Base-by-base conservation (phyloP, 2,113 vertebrate species). In the Vimba vimba region DNA sequence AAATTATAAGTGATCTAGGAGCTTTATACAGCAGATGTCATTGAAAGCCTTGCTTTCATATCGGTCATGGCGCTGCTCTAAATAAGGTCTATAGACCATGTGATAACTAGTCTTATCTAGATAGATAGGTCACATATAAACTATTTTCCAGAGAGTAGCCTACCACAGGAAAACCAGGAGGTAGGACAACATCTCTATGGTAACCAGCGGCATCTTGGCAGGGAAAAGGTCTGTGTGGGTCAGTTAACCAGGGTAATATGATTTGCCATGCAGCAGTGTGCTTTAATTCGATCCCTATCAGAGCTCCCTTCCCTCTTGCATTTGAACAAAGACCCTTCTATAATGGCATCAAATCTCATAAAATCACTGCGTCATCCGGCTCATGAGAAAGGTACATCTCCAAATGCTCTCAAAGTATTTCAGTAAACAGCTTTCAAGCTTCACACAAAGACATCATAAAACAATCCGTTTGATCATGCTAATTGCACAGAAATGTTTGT, bases 251-350 rank as follows among this genome's bases (percentile, higher is more conserved):
- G 86, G 91, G 82, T 94, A 93, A 94, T 94, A 85, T 75, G 69
- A 93, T 94, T 94, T 93, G 90, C 91, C 92, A 86, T 89, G 78
- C 91, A 85, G 88, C 88, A 90, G 90, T 89, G 90, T 87, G 83
- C 87, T 89, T 89, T 88, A 86, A 91, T 71, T 76, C 79, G 90
- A 94, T 93, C 80, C 66, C 76, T 92, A 93, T 93, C 92, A 83
- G 86, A 66, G 79, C 69, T 2, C 68, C 50, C 43, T 77, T 80
- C 75, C 43, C 52, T 71, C 64, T 76, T 83, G 30, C 79, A 43
- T 88, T 78, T 21, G 8, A 50, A 25, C 33, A 83, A 33, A 73
- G 64, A 57, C 33, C n/a, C 75, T 36, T 19, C 27, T 62, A 43
- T 43, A 79, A 50, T 62, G 59, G 30, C 45, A 50, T 39, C 27